phyloP scores from a whole-genome alignment of 2,888 invertebrate species.

The Empis livida region DNA sequence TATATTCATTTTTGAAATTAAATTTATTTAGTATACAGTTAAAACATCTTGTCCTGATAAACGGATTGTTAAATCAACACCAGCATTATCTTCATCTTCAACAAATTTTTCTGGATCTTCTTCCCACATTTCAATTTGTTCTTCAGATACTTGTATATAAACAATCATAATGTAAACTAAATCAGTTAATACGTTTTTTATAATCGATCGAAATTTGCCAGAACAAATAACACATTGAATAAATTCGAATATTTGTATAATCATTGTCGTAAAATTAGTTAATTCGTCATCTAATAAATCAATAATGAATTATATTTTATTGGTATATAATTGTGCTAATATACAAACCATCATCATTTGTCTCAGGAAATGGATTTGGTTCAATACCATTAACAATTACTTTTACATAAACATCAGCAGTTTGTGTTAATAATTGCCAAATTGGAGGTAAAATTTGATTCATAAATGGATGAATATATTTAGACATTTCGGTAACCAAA shows the following conservation, averaged over 20 bases:
- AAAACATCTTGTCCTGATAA: conserved; percentile 52
- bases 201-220: conserved; percentile 40
- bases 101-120: conserved; percentile 52
- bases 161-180: conserved; percentile 51
- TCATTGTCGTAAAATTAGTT: conserved; percentile 48
- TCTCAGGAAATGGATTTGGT: conserved; percentile 38
- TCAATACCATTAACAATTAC: conserved; percentile 45
- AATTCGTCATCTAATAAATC: conserved; percentile 46
- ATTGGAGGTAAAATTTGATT: conserved; percentile 49
- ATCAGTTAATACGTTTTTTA: conserved; percentile 48
- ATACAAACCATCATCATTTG: conserved; percentile 40
- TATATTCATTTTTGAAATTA: not conserved
- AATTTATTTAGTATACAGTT: conserved; percentile 28
- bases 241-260: conserved; percentile 55
- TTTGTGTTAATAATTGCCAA: conserved; percentile 54
- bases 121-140: conserved; percentile 50
- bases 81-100: conserved; percentile 53
- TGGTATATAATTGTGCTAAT: not conserved
- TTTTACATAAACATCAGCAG: conserved; percentile 50
- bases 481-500: conserved; percentile 47
- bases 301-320: not conserved
- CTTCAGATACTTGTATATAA: conserved; percentile 57
- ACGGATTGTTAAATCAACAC: conserved; percentile 48
- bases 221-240: conserved; percentile 47
- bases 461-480: conserved; percentile 45